Evolutionary conservation across 2,888 invertebrate species (phyloP).

Genomic region (Leucophenga montana): DNA sequence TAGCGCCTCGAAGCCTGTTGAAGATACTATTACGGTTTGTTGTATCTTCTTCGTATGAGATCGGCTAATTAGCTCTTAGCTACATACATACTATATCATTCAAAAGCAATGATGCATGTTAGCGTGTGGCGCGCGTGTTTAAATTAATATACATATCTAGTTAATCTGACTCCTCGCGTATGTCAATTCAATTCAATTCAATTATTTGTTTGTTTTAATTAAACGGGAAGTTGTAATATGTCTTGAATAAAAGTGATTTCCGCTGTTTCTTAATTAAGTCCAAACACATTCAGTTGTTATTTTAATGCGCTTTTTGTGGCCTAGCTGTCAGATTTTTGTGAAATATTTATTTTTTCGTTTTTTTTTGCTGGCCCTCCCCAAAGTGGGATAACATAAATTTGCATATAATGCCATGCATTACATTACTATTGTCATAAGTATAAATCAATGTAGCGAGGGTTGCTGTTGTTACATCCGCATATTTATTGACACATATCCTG

Average conservation of each 20-base stretch:
- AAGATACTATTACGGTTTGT: neutral
- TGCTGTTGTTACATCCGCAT: slow-evolving; percentile 9
- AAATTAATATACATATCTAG: neutral
- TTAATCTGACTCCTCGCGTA: neutral
- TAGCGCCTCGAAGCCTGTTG: slow-evolving; percentile 43
- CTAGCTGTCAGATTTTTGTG: neutral
- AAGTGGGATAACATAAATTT: slow-evolving; percentile 1
- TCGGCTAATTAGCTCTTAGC: neutral
- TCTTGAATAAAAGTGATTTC: slow-evolving; percentile 20
- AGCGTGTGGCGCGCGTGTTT: neutral
- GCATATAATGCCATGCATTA: neutral
- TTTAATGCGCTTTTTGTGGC: neutral
- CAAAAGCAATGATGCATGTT: neutral
- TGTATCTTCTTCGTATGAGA: neutral
- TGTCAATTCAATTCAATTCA: neutral
- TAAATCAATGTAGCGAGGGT: slow-evolving; percentile 2
- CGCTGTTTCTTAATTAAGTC: slow-evolving; percentile 6
- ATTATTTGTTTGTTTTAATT: slow-evolving; percentile 9
- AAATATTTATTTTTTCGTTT: neutral
- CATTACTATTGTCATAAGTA: slow-evolving; percentile 4
- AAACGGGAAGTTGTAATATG: slow-evolving; percentile 13
- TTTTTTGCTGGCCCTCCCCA: too few relatives aligned
- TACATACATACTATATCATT: too few relatives aligned
- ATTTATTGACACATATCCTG: slow-evolving; percentile 28
- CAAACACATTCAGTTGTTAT: neutral